Percentiles rank a stretch among this genome's conserved stretches.
phyloP scores from a whole-genome alignment of 2,113 vertebrate genomes.

The Solea solea region DNA sequence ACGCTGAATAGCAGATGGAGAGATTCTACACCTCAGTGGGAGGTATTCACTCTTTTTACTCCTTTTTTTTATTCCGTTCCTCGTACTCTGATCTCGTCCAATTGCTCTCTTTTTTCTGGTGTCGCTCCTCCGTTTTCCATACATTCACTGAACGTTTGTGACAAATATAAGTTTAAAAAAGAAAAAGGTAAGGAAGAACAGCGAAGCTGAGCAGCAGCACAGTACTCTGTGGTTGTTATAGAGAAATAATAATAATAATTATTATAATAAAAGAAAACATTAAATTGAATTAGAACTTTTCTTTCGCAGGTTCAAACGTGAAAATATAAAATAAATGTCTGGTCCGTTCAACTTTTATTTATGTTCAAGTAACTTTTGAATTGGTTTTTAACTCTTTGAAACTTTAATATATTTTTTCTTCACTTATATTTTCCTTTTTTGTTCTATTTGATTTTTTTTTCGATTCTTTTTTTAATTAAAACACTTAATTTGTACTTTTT shows the following conservation, averaged over 20 bases:
- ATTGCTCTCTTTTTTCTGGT: conserved; percentile 46
- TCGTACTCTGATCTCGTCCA: conserved; percentile 45
- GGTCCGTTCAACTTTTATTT: background rate
- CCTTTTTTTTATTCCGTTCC: conserved; percentile 57
- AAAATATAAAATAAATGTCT: background rate
- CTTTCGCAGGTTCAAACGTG: background rate
- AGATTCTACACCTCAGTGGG: conserved; percentile 85
- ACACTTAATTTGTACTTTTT: too few relatives aligned
- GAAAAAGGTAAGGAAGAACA: too few relatives aligned
- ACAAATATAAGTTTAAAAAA: background rate
- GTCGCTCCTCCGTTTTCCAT: conserved; percentile 8
- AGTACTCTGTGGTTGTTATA: too few relatives aligned
- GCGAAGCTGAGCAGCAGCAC: too few relatives aligned
- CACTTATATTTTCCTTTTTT: too few relatives aligned
- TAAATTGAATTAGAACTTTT: too few relatives aligned
- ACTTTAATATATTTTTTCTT: too few relatives aligned
- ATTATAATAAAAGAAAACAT: too few relatives aligned
- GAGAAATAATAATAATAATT: too few relatives aligned
- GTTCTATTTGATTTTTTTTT: too few relatives aligned
- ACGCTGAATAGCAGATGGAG: conserved; percentile 82
- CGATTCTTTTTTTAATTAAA: too few relatives aligned
- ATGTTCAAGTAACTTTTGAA: background rate
- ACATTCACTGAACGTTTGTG: background rate
- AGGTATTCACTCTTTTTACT: conserved; percentile 83
- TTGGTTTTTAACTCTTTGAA: background rate